Evolutionary conservation across 2,797 vertebrate genomes (phyloP), one percentile per base, ranked within the genome.

Genomic region (Anisognathus igniventris): DNA sequence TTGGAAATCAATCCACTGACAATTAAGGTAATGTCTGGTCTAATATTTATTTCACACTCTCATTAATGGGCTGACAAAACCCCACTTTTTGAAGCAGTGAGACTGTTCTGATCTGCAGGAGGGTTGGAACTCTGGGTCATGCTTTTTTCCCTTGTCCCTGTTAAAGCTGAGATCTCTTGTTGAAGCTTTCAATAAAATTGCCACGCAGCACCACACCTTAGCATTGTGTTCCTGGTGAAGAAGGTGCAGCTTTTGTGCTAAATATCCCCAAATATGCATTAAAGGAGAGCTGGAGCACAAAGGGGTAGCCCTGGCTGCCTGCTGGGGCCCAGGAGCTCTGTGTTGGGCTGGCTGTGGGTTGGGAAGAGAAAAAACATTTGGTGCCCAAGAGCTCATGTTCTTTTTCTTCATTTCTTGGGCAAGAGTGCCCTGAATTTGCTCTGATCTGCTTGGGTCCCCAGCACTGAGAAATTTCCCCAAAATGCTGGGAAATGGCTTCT

Each of bases 1-100:
- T 77, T 85, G 80, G 47, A 95, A 93, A 94, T 86, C 89, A 88
- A 88, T 79, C 78, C 86, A 72, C 74, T 76, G 77, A 72, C 88
- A 94, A 93, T 83, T 88, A 92, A 93, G 85, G 89, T 60, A 70
- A 77, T 82, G 87, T 68, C 89, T 92, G n/a, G 35, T 48, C 83
- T 33, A 64, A 53, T 73, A 77, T 76, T 87, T 93, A 70, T 86
- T 92, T 83, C 66, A 53, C 87, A 51, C 61, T 61, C 68, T 30
- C 3, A 2, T 39, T 95, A 94, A 85, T 68, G 74, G 80, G 25
- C 81, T 48, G 93, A 64, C 3, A 73, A 83, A 42, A 1, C 8
- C 65, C 28, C 47, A 70, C 61, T n/a, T 33, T 67, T 73, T 40
- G 24, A 61, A 65, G 47, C 39, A 17, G 33, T 27, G 12, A n/a